phyloP scores from a whole-genome alignment of 2,113 vertebrate species.

The Sclerurus mexicanus region DNA sequence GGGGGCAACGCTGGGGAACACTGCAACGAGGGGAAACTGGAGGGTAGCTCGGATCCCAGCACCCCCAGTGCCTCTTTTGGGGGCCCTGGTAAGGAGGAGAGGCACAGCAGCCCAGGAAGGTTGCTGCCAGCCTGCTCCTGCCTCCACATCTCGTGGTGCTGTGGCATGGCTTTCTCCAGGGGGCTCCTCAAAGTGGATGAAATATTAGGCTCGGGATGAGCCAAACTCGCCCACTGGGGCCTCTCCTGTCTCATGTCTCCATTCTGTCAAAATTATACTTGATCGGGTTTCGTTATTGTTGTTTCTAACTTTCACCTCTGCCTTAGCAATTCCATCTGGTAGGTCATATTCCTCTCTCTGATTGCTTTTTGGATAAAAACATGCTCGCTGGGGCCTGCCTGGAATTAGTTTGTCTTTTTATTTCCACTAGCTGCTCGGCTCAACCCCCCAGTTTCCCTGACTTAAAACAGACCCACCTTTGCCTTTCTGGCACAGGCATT shows the following conservation, averaged over 20 bases:
- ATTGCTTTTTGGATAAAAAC: slow-evolving; percentile 71
- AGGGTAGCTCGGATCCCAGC: not conserved
- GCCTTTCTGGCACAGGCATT: slow-evolving; percentile 19
- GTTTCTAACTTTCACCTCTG: slow-evolving; percentile 59
- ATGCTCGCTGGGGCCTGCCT: slow-evolving; percentile 55
- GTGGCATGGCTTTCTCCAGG: not conserved
- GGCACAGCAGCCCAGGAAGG: not conserved
- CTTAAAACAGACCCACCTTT: slow-evolving; percentile 42
- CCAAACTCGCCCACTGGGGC: not conserved
- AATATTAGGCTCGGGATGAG: not conserved
- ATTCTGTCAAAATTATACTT: slow-evolving; percentile 43
- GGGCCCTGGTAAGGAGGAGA: not conserved
- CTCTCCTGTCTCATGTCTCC: slow-evolving; percentile 35
- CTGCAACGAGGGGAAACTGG: not conserved
- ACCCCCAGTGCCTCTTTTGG: accelerated
- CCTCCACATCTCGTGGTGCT: not conserved
- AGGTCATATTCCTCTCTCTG: slow-evolving; percentile 51
- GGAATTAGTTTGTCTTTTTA: slow-evolving; percentile 68
- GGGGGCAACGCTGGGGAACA: accelerated
- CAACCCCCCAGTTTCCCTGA: not conserved
- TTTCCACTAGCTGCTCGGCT: slow-evolving; percentile 23
- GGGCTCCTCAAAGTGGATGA: not conserved
- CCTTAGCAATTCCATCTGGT: slow-evolving; percentile 66
- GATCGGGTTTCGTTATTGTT: slow-evolving; percentile 33
- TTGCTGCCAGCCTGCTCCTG: not conserved